Percentiles rank a stretch among this genome's conserved stretches.
These are phyloP conservation scores for Mirounga angustirostris DNA, from an alignment of 2,113 vertebrate genomes.

Conservation along the genomic window DNA sequence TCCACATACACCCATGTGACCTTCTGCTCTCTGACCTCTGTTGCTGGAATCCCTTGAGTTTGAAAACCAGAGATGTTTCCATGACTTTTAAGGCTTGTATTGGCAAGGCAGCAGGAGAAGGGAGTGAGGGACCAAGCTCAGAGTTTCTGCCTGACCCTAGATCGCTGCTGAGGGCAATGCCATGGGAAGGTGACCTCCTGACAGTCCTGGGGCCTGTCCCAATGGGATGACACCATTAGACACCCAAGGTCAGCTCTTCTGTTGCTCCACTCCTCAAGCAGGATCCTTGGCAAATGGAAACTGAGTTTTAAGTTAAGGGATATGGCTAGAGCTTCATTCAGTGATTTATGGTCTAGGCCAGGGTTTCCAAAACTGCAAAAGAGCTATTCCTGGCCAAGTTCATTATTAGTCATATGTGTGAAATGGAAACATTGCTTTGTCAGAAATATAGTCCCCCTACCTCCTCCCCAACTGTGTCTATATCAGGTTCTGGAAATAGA, in stretches of 20 bases:
- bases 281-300: slow-evolving; percentile 14
- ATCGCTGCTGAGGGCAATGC: slow-evolving; percentile 22
- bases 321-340: neutral
- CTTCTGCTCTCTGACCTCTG: slow-evolving; percentile 59
- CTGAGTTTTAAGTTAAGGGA: slow-evolving; percentile 63
- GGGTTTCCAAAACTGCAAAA: slow-evolving; percentile 62
- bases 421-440: slow-evolving; percentile 72
- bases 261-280: neutral
- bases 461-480: slow-evolving; percentile 7
- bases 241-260: neutral
- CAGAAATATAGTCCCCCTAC: slow-evolving; percentile 53
- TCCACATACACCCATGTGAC: neutral
- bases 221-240: neutral
- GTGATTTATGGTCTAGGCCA: slow-evolving; percentile 68
- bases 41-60: slow-evolving; percentile 68
- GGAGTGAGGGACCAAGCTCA: slow-evolving; percentile 12
- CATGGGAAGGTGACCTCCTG: slow-evolving; percentile 75
- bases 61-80: slow-evolving; percentile 73
- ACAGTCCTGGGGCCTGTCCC: neutral
- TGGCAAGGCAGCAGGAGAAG: slow-evolving; percentile 55
- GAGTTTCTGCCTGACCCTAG: slow-evolving; percentile 44
- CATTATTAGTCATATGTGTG: slow-evolving; percentile 71
- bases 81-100: slow-evolving; percentile 72
- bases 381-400: slow-evolving; percentile 66
- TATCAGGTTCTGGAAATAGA: slow-evolving; percentile 38